A percentile compares a stretch with the other conserved stretches of the same genome.
phyloP scores from a whole-genome alignment of 2,888 invertebrate genomes.

The Metalampra italica region DNA sequence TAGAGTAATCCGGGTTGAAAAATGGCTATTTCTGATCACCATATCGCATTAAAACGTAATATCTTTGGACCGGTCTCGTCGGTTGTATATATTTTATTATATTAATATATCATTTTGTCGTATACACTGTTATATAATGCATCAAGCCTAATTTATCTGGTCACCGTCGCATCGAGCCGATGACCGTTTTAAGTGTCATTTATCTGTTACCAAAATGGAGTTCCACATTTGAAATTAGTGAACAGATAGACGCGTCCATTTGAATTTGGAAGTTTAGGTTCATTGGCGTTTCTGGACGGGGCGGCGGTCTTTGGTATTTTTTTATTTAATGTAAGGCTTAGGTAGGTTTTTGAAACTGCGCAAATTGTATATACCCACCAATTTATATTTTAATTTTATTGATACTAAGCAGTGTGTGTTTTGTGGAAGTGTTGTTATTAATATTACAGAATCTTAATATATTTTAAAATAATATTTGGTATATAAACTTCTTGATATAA shows the following conservation, averaged over 20 bases:
- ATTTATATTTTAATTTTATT: too few species aligned
- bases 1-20: slow-evolving; percentile 45
- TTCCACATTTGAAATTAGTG: slow-evolving; percentile 27
- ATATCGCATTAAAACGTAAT: slow-evolving; percentile 58
- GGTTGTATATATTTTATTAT: slow-evolving; percentile 39
- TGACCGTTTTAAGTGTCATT: slow-evolving; percentile 53
- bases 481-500: too few species aligned
- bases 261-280: slow-evolving; percentile 14
- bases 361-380: too few species aligned
- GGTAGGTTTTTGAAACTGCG: too few species aligned
- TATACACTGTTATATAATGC: slow-evolving; percentile 61
- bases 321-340: background rate
- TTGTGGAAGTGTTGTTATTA: too few species aligned
- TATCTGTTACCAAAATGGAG: slow-evolving; percentile 37
- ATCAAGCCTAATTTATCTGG: slow-evolving; percentile 66
- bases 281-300: slow-evolving; percentile 6
- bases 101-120: slow-evolving; percentile 62
- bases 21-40: slow-evolving; percentile 62
- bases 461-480: too few species aligned
- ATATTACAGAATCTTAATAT: too few species aligned
- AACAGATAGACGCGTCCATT: slow-evolving; percentile 18
- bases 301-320: background rate
- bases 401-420: too few species aligned
- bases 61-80: slow-evolving; percentile 46
- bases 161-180: slow-evolving; percentile 39